These are phyloP conservation scores for Scaptomyza polygonia DNA, from an alignment of 2,888 invertebrate species.

Conservation along the genomic window DNA sequence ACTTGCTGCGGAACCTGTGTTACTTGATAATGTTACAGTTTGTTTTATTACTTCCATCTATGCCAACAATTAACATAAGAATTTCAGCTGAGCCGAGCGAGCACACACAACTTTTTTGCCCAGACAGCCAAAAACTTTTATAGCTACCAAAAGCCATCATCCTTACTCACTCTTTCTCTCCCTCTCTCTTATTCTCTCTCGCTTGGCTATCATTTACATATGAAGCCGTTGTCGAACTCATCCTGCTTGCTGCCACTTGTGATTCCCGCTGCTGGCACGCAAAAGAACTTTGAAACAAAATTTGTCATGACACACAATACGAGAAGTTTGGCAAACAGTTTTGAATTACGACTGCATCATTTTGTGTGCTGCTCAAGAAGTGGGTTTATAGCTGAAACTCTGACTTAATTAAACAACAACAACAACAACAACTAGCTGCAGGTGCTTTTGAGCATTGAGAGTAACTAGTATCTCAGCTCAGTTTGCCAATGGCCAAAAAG, in stretches of 20 bases:
- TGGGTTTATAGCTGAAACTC: constrained; percentile 5
- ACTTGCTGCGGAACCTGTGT: constrained; percentile 46
- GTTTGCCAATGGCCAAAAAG: constrained; percentile 60
- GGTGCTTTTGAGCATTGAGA: constrained; percentile 38
- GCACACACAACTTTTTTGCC: constrained; percentile 47
- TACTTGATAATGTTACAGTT: constrained; percentile 69
- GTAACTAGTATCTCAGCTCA: constrained; percentile 25
- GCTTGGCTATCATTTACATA: constrained; percentile 60
- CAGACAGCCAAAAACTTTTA: constrained; percentile 60
- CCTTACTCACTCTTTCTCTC: constrained; percentile 14
- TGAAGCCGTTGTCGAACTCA: constrained; percentile 6
- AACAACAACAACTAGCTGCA: constrained; percentile 22
- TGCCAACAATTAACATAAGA: constrained; percentile 76
- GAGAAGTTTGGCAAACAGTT: constrained; percentile 46
- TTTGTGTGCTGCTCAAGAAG: constrained; percentile 32
- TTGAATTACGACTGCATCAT: constrained; percentile 64
- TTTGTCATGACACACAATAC: constrained; percentile 68
- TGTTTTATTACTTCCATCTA: constrained; percentile 78
- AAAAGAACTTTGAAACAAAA: constrained; percentile 55
- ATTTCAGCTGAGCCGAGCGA: constrained; percentile 49
- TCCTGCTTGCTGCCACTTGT: constrained; percentile 24
- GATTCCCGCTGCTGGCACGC: constrained; percentile 48
- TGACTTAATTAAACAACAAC: constrained; percentile 14
- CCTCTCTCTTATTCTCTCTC: background rate
- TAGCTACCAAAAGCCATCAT: constrained; percentile 29